A percentile compares a stretch with the other conserved stretches of the same genome.
phyloP scores from a whole-genome alignment of 2,888 invertebrate species.

The Urechis unicinctus region DNA sequence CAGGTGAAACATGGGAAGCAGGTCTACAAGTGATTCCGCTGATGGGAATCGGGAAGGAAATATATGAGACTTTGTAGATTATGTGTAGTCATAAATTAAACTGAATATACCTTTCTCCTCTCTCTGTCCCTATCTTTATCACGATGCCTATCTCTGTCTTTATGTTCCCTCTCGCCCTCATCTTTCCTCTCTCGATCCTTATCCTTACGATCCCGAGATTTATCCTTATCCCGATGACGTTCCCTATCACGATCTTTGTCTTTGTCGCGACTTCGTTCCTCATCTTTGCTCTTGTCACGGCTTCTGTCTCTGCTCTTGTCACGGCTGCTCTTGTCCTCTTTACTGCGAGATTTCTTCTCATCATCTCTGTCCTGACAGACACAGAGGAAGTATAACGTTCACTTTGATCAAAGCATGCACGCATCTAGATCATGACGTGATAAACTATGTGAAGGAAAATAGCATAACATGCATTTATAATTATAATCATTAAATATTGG shows the following conservation, averaged over 20 bases:
- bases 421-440: no score
- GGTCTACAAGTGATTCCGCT: no score
- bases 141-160: slow-evolving; percentile 6
- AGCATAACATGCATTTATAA: no score
- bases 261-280: slow-evolving; percentile 5
- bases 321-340: neutral
- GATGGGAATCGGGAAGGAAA: no score
- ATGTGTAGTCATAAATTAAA: no score
- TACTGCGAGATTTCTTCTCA: neutral
- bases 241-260: slow-evolving; percentile 6
- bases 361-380: neutral
- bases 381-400: neutral
- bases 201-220: slow-evolving; percentile 4
- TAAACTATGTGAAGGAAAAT: no score
- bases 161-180: slow-evolving; percentile 5
- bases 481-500: no score
- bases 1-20: no score
- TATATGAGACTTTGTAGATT: no score
- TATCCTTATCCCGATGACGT: slow-evolving; percentile 2
- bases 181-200: slow-evolving; percentile 5
- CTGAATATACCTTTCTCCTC: slow-evolving; percentile 9
- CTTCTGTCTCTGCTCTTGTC: slow-evolving; percentile 6
- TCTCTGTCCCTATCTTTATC: slow-evolving; percentile 8
- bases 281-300: slow-evolving; percentile 6
- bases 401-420: slow-evolving; percentile 5